Evolutionary conservation across 2,797 vertebrate genomes (phyloP).

Genomic region (Labroides dimidiatus): DNA sequence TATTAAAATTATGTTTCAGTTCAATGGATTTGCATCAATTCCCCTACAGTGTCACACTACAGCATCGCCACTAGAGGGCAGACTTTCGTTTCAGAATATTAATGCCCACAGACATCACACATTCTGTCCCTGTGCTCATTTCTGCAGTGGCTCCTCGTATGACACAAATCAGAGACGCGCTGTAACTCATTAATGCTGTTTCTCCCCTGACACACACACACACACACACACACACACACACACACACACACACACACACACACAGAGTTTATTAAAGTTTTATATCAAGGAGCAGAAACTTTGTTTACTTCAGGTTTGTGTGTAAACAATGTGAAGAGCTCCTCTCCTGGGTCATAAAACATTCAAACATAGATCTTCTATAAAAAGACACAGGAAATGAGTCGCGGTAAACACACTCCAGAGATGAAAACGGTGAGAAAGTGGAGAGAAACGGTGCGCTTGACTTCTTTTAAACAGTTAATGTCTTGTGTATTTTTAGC

Average conservation of each 20-base stretch:
- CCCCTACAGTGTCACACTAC: neutral
- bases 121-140: neutral
- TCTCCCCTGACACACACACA: neutral
- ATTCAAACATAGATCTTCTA: slow-evolving; percentile 9
- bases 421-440: slow-evolving; percentile 8
- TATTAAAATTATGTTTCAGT: no score
- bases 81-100: neutral
- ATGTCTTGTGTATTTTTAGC: neutral
- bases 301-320: slow-evolving; percentile 31
- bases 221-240: neutral
- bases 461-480: neutral
- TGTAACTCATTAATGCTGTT: neutral
- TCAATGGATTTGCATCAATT: neutral
- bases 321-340: slow-evolving; percentile 24
- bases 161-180: neutral
- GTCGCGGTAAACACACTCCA: neutral
- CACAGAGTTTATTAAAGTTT: neutral
- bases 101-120: neutral
- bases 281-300: neutral
- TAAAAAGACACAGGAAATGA: neutral
- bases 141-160: no score
- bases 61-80: neutral
- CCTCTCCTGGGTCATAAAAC: slow-evolving; percentile 28
- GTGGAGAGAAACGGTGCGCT: neutral
- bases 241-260: no score